Conservation (phyloP, 2,888 invertebrate species). For the Tholera decimalis region DNA sequence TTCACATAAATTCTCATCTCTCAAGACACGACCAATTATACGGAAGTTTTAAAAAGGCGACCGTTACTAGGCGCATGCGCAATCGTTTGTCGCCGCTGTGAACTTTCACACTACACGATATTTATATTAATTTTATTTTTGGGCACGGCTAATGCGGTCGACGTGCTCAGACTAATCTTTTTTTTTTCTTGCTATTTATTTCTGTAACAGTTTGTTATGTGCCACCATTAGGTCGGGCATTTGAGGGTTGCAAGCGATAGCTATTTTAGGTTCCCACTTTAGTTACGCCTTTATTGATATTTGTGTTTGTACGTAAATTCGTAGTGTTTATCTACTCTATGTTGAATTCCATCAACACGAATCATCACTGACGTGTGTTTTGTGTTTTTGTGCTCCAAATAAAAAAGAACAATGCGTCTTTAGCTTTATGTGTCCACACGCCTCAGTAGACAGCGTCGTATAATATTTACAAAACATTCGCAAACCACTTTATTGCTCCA, state of each 20-base stretch:
- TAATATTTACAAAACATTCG: conserved; percentile 58
- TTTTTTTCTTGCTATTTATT: conserved; percentile 84
- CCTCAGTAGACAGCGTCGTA: conserved; percentile 41
- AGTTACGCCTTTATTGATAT: conserved; percentile 42
- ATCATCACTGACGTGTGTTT: conserved; percentile 17
- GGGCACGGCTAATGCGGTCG: conserved; percentile 80
- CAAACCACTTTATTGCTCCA: conserved; percentile 44
- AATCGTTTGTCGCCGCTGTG: conserved; percentile 83
- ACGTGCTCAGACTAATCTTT: conserved; percentile 82
- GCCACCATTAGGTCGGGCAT: conserved; percentile 82
- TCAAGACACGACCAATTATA: conserved; percentile 77
- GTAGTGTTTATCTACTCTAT: conserved; percentile 28
- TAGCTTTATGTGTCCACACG: conserved; percentile 33
- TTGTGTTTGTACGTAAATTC: conserved; percentile 16
- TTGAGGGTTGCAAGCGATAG: conserved; percentile 75
- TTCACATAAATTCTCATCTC: conserved; percentile 75
- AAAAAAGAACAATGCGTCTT: conserved; percentile 38
- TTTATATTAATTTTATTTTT: conserved; percentile 88
- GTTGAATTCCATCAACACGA: conserved; percentile 18
- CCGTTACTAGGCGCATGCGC: conserved; percentile 75
- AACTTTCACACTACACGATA: conserved; percentile 85
- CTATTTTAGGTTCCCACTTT: conserved; percentile 70
- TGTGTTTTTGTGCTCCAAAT: conserved; percentile 24
- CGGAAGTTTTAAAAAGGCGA: conserved; percentile 77
- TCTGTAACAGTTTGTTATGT: conserved; percentile 85